Evolutionary conservation across 2,888 invertebrate genomes (phyloP).

Genomic region (Pseudococcus longispinus): DNA sequence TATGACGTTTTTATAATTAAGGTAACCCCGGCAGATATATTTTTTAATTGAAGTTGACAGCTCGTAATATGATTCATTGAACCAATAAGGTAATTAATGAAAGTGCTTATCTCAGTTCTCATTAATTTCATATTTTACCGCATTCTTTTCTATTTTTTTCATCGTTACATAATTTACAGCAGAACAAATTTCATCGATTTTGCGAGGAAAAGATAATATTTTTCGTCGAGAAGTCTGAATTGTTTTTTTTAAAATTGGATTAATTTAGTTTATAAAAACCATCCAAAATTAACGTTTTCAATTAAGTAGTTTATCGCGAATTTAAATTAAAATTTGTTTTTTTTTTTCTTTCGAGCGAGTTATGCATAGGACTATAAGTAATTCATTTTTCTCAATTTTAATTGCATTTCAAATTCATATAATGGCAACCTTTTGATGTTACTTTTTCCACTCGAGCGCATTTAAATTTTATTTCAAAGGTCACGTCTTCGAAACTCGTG

Average conservation of each 20-base stretch:
- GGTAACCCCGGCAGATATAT: background rate
- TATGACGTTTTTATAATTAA: background rate
- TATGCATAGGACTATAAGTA: background rate
- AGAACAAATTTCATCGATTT: background rate
- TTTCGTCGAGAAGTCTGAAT: background rate
- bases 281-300: background rate
- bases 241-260: background rate
- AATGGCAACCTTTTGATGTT: background rate
- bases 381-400: background rate
- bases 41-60: background rate
- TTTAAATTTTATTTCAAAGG: background rate
- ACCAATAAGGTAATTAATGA: slow-evolving; percentile 4
- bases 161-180: background rate
- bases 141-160: background rate
- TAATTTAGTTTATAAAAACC: background rate
- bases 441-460: background rate
- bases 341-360: background rate
- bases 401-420: background rate
- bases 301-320: background rate
- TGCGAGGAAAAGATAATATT: background rate
- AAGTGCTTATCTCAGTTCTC: background rate
- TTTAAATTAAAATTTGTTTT: background rate
- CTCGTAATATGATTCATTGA: slow-evolving; percentile 12
- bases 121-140: background rate
- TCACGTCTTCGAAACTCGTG: background rate